Percentiles rank a stretch among this genome's conserved stretches.
Evolutionary conservation across 2,113 vertebrate genomes (phyloP).

Genomic region (Pica pica): DNA sequence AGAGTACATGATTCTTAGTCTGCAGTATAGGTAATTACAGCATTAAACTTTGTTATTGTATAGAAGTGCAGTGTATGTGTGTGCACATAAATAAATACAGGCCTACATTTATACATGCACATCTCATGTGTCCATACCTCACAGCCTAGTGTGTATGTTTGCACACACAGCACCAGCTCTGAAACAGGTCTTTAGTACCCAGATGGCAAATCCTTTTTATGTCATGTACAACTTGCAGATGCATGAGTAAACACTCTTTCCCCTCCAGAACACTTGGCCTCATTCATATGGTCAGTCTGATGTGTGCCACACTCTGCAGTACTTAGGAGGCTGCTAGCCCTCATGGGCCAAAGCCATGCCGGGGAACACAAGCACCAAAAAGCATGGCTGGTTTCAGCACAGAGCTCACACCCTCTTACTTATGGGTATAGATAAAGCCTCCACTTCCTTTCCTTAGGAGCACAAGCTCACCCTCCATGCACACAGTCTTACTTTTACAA

Average conservation of each 20-base stretch:
- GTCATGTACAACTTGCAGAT: not conserved
- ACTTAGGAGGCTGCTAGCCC: not conserved
- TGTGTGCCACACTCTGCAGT: not conserved
- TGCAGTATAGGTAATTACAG: not conserved
- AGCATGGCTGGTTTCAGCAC: accelerated
- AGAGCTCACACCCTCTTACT: not conserved
- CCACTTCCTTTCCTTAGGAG: not conserved
- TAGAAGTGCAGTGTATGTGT: not conserved
- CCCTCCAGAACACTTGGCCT: not conserved
- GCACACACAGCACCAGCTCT: not conserved
- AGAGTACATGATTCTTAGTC: not conserved
- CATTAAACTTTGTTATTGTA: not conserved
- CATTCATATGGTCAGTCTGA: not conserved
- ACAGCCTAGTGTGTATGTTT: not conserved
- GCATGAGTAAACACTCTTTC: not conserved
- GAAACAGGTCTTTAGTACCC: not conserved
- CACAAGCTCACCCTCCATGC: not conserved
- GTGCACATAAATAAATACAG: not conserved
- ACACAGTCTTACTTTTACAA: not conserved
- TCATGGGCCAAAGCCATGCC: not conserved
- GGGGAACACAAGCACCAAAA: not conserved
- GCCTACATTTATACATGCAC: accelerated
- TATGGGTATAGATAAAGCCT: not conserved
- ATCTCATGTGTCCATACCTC: not conserved
- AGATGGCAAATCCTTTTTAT: not conserved